phyloP scores from a whole-genome alignment of 2,113 vertebrate species.

The Lota lota region DNA sequence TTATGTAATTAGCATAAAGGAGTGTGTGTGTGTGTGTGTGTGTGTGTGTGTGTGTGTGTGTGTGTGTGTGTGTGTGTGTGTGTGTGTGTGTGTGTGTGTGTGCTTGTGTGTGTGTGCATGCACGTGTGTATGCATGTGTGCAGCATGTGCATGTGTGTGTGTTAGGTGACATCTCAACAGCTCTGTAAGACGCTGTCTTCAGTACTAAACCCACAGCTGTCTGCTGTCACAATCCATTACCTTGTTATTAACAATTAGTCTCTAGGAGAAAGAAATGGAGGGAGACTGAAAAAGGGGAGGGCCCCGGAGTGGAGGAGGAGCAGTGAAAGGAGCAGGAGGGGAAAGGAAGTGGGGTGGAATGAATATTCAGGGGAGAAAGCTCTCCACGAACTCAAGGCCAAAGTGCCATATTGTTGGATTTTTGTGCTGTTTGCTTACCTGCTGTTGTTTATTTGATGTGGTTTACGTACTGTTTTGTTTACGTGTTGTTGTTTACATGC shows the following conservation, averaged over 20 bases:
- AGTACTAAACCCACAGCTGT: slow-evolving; percentile 59
- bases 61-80: background rate
- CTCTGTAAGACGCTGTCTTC: slow-evolving; percentile 45
- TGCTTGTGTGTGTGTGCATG: background rate
- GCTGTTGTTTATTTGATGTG: too few relatives aligned
- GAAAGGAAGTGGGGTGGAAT: background rate
- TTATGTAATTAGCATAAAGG: slow-evolving; percentile 50
- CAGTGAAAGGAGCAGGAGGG: background rate
- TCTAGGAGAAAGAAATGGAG: slow-evolving; percentile 5
- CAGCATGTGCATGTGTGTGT: background rate
- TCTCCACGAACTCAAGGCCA: too few relatives aligned
- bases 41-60: slow-evolving; percentile 1
- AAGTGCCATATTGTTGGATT: too few relatives aligned
- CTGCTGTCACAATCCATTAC: slow-evolving; percentile 54
- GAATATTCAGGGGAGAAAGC: background rate
- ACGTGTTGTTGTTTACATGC: too few relatives aligned
- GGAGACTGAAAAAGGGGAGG: background rate
- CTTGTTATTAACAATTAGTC: slow-evolving; percentile 27
- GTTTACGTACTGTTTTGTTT: too few relatives aligned
- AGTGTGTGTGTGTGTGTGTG: slow-evolving; percentile 12
- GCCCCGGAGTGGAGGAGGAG: slow-evolving; percentile 3
- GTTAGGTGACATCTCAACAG: slow-evolving; percentile 23
- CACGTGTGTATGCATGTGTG: background rate
- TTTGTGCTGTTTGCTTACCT: too few relatives aligned
- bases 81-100: background rate